Evolutionary conservation across 2,888 invertebrate species (phyloP).

Genomic region (Aphodius granarius): DNA sequence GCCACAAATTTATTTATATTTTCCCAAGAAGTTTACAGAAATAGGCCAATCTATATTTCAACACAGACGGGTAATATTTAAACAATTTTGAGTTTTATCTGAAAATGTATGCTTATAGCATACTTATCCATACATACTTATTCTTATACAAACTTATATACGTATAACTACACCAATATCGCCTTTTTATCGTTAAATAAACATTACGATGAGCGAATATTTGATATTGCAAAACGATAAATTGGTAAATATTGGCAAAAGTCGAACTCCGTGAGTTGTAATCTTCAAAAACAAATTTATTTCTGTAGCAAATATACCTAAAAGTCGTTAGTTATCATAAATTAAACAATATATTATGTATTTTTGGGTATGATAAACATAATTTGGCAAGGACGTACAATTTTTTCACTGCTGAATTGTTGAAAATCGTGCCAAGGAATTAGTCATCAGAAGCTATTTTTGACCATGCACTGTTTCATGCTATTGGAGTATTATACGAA

Average conservation of each 20-base stretch:
- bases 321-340: neutral
- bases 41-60: neutral
- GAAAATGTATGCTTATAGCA: too few relatives aligned
- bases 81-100: neutral
- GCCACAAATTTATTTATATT: neutral
- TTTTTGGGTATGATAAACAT: neutral
- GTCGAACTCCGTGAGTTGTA: neutral
- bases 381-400: neutral
- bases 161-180: neutral
- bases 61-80: neutral
- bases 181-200: neutral
- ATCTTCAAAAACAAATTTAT: neutral
- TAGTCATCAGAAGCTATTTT: neutral
- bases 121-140: too few relatives aligned
- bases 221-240: neutral
- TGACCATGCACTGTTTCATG: too few relatives aligned
- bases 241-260: neutral
- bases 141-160: too few relatives aligned
- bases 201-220: neutral
- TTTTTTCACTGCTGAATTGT: neutral
- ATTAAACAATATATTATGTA: neutral
- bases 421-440: neutral
- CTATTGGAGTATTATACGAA: too few relatives aligned
- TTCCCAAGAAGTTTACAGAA: neutral
- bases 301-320: neutral